Conservation (phyloP, 2,797 vertebrate species). For the Triplophysa bombifrons region DNA sequence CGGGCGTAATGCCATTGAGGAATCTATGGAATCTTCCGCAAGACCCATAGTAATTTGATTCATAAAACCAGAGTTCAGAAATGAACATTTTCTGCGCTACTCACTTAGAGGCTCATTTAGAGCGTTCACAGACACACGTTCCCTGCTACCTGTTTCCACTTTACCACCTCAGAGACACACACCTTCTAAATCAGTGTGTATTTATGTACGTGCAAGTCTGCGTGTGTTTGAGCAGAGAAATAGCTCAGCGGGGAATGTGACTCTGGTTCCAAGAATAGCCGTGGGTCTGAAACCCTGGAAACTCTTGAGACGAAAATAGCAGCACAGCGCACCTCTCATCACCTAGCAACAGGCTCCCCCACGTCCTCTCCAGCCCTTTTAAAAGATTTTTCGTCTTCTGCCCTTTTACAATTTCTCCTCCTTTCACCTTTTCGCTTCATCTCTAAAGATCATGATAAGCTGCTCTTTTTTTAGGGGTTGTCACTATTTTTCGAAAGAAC, state of each 20-base stretch:
- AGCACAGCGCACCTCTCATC: slow-evolving; percentile 71
- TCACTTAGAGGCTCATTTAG: background rate
- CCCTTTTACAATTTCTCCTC: slow-evolving; percentile 21
- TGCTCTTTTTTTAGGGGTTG: slow-evolving; percentile 16
- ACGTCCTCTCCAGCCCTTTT: slow-evolving; percentile 72
- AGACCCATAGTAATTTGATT: slow-evolving; percentile 28
- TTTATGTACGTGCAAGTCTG: slow-evolving; percentile 22
- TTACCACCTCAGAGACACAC: slow-evolving; percentile 33
- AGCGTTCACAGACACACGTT: slow-evolving; percentile 6
- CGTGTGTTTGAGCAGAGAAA: slow-evolving; percentile 55
- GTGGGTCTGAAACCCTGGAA: slow-evolving; percentile 82
- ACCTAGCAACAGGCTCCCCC: slow-evolving; percentile 83
- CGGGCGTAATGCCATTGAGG: slow-evolving; percentile 19
- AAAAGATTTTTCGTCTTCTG: slow-evolving; percentile 58
- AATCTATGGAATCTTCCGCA: slow-evolving; percentile 25
- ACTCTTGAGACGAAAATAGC: slow-evolving; percentile 80
- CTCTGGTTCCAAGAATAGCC: slow-evolving; percentile 81
- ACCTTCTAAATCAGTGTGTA: slow-evolving; percentile 35
- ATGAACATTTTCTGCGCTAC: background rate
- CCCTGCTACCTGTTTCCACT: slow-evolving; percentile 3
- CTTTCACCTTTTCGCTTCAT: slow-evolving; percentile 17
- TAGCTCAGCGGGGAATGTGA: slow-evolving; percentile 76
- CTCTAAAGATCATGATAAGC: background rate
- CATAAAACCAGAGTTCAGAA: slow-evolving; percentile 6
- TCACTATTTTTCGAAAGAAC: background rate